Percentiles rank a stretch among this genome's conserved stretches.
Evolutionary conservation across 2,797 vertebrate species (phyloP).

Genomic region (Muscicapa striata): DNA sequence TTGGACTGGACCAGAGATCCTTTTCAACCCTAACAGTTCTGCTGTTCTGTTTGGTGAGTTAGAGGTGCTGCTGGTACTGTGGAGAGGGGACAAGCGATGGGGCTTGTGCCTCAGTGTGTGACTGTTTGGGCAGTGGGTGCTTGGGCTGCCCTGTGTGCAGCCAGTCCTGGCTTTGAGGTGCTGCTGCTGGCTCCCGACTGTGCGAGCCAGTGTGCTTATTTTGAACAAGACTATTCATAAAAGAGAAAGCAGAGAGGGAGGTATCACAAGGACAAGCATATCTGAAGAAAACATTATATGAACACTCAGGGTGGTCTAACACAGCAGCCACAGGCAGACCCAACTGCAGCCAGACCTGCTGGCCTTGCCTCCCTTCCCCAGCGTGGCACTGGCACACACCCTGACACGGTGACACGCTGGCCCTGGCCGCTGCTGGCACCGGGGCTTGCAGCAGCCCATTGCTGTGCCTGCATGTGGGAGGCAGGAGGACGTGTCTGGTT

Average conservation of each 20-base stretch:
- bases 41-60: not conserved
- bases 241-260: not conserved
- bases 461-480: accelerated
- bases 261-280: accelerated
- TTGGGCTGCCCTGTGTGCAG: not conserved
- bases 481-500: not conserved
- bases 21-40: not conserved
- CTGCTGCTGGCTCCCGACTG: accelerated
- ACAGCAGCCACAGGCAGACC: not conserved
- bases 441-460: accelerated
- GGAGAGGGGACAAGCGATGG: not conserved
- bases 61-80: no score
- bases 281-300: not conserved
- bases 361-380: accelerated
- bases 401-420: not conserved
- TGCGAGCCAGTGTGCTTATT: not conserved
- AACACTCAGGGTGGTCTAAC: not conserved
- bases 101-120: accelerated
- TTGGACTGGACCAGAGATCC: not conserved
- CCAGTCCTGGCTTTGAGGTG: not conserved
- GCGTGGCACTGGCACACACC: accelerated
- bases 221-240: not conserved
- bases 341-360: not conserved
- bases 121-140: not conserved
- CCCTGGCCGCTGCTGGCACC: accelerated